Evolutionary conservation across 2,888 invertebrate species (phyloP).

Genomic region (Drosophila nigricruria): DNA sequence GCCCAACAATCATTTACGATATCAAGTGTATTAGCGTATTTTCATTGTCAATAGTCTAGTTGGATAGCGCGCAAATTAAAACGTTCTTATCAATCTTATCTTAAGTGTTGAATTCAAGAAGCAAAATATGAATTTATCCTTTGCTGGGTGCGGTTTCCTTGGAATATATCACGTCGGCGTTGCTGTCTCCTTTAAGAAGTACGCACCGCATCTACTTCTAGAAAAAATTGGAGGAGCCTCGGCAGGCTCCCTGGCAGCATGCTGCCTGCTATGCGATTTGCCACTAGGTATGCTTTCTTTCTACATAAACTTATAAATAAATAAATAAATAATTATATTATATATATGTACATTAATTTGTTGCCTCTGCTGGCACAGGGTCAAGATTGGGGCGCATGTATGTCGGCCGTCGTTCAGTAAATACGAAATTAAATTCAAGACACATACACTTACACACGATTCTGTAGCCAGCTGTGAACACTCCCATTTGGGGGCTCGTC

Average conservation of each 20-base stretch:
- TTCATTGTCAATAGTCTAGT: not conserved
- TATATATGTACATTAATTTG: not conserved
- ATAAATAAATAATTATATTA: not conserved
- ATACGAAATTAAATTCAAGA: not conserved
- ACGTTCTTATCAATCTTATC: not conserved
- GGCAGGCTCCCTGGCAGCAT: conserved; percentile 97
- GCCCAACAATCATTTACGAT: too few species aligned
- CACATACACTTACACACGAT: not conserved
- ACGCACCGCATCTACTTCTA: conserved; percentile 94
- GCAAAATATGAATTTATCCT: conserved; percentile 94
- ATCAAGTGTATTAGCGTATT: not conserved
- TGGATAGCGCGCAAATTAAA: not conserved
- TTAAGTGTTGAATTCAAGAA: not conserved
- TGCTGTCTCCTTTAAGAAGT: conserved; percentile 97
- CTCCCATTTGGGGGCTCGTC: conserved; percentile 59
- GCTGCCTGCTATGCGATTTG: conserved; percentile 93
- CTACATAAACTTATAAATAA: not conserved
- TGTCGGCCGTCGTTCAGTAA: not conserved
- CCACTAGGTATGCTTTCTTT: conserved; percentile 89
- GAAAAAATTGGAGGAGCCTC: conserved; percentile 97
- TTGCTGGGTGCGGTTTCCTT: conserved; percentile 99
- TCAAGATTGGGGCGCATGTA: not conserved
- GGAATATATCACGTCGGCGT: conserved; percentile 99
- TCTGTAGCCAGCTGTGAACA: conserved; percentile 36
- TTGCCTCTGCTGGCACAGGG: not conserved